phyloP scores from a whole-genome alignment of 2,113 vertebrate species.

The Ictalurus punctatus region DNA sequence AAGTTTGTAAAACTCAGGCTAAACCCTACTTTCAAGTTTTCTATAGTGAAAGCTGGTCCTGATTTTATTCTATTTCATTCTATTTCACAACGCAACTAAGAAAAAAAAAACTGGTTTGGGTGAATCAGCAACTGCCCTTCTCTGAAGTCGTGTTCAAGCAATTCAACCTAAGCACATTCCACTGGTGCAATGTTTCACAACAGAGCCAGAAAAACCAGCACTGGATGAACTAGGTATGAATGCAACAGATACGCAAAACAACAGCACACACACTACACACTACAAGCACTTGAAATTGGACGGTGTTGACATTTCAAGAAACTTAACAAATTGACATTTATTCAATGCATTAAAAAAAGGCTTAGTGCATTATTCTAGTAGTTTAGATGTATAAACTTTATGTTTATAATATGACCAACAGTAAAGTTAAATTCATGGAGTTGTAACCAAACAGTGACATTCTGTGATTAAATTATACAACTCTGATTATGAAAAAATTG shows the following conservation, averaged over 20 bases:
- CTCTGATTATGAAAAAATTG: background rate
- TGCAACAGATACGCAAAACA: slow-evolving; percentile 5
- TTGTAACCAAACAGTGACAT: background rate
- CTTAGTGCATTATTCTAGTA: background rate
- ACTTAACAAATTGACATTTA: background rate
- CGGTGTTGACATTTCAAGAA: background rate
- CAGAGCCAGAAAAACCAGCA: slow-evolving; percentile 37
- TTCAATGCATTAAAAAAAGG: background rate
- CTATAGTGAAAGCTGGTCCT: background rate
- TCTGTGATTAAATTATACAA: background rate
- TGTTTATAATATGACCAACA: background rate
- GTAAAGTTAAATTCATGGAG: background rate
- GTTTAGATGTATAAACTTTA: background rate
- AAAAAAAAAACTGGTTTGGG: slow-evolving; percentile 8
- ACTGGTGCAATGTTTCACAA: slow-evolving; percentile 41
- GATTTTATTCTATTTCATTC: background rate
- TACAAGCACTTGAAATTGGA: background rate
- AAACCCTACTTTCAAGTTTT: background rate
- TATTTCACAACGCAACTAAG: slow-evolving; percentile 15
- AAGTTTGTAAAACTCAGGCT: background rate
- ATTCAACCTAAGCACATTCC: slow-evolving; percentile 34
- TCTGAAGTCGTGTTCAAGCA: slow-evolving; percentile 20
- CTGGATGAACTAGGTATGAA: slow-evolving; percentile 1
- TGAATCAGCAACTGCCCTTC: slow-evolving; percentile 29
- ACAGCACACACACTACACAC: background rate